A percentile compares a stretch with the other conserved stretches of the same genome.
Conservation (phyloP, 1,140 invertebrate genomes). For the Aphaenogaster rudis region DNA sequence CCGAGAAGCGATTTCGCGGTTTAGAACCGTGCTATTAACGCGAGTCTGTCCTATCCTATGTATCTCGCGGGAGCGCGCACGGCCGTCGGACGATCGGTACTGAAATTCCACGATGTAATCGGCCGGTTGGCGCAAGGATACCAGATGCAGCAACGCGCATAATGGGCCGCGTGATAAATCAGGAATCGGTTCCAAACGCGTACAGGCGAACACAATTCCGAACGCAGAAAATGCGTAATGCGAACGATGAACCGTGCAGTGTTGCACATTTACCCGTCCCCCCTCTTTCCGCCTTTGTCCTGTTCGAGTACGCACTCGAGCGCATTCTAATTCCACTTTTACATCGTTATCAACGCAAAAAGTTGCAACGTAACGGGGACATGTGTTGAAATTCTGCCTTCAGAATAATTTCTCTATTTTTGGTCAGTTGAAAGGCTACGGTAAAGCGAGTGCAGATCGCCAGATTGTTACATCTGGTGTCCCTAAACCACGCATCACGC, state of each 20-base stretch:
- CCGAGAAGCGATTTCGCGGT: slow-evolving; percentile 60
- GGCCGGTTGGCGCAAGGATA: slow-evolving; percentile 23
- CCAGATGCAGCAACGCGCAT: slow-evolving; percentile 38
- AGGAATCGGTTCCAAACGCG: slow-evolving; percentile 41
- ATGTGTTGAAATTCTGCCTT: neutral
- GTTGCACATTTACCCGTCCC: neutral
- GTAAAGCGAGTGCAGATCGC: neutral
- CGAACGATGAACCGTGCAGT: neutral
- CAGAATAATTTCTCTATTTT: neutral
- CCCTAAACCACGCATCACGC: neutral
- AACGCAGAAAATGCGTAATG: neutral
- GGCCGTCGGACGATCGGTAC: slow-evolving; percentile 36
- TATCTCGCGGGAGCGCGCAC: slow-evolving; percentile 44
- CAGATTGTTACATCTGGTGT: neutral
- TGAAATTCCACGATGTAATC: slow-evolving; percentile 53
- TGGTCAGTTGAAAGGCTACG: neutral
- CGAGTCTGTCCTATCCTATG: slow-evolving; percentile 32
- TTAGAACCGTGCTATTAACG: slow-evolving; percentile 59
- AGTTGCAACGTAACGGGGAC: neutral
- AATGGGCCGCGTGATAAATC: slow-evolving; percentile 47
- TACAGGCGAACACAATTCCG: neutral
- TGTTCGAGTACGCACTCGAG: neutral
- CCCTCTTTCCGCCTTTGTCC: neutral
- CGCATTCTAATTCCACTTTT: slow-evolving; percentile 2
- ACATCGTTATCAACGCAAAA: slow-evolving; percentile 7